phyloP scores from a whole-genome alignment of 2,888 invertebrate species.

The Drosophila nr. medialis region DNA sequence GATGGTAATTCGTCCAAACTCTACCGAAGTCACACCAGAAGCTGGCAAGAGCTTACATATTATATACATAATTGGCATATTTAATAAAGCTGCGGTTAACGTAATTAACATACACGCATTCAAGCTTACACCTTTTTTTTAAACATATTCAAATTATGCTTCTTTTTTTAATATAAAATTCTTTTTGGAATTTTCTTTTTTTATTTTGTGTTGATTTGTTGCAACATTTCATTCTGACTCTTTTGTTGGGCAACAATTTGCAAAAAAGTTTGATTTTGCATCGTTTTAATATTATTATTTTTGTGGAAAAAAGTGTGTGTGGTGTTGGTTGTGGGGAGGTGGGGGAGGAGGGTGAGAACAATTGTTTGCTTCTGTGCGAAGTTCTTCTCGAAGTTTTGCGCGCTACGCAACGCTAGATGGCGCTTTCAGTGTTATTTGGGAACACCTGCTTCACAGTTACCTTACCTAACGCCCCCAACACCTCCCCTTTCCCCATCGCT shows the following conservation, averaged over 20 bases:
- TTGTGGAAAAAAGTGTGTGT: not conserved
- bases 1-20: not conserved
- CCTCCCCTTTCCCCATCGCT: too few species aligned
- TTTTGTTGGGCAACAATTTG: not conserved
- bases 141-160: not conserved
- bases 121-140: constrained; percentile 19
- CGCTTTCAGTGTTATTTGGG: not conserved
- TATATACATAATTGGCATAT: constrained; percentile 1
- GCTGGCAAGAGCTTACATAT: not conserved
- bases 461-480: not conserved
- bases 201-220: constrained; percentile 4
- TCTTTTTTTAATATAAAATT: not conserved
- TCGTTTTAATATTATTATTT: not conserved
- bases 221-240: not conserved
- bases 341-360: not conserved
- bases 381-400: not conserved
- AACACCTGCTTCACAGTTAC: not conserved
- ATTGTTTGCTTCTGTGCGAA: not conserved
- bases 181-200: not conserved
- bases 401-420: not conserved
- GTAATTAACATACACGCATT: constrained; percentile 45
- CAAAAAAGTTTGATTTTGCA: not conserved
- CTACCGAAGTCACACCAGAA: not conserved
- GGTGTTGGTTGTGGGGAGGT: not conserved
- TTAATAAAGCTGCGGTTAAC: constrained; percentile 43